Evolutionary conservation across 2,113 vertebrate species (phyloP).

Genomic region (Apus apus): DNA sequence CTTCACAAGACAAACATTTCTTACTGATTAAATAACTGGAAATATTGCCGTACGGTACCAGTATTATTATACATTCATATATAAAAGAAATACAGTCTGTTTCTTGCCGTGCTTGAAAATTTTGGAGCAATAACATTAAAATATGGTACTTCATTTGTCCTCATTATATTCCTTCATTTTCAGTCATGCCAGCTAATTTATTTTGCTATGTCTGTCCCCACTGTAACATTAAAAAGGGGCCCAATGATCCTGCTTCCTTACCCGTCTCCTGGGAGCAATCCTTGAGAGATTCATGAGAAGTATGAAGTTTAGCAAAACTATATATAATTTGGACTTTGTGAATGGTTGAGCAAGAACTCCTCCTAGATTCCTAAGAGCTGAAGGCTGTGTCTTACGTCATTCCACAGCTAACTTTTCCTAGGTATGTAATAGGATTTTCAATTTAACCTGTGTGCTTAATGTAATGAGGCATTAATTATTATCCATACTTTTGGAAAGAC

Average conservation of each 20-base stretch:
- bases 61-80: neutral
- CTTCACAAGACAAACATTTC: neutral
- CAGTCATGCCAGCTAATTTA: neutral
- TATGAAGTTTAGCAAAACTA: constrained; percentile 3
- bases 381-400: constrained; percentile 29
- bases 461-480: constrained; percentile 45
- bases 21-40: neutral
- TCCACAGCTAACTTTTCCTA: constrained; percentile 55
- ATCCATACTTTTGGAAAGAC: constrained; percentile 29
- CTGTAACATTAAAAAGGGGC: neutral
- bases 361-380: constrained; percentile 26
- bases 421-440: constrained; percentile 46
- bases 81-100: neutral
- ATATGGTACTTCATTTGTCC: neutral
- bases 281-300: neutral
- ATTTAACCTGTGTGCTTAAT: constrained; percentile 13
- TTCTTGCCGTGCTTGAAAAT: neutral
- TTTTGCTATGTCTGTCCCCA: neutral
- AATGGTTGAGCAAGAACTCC: neutral
- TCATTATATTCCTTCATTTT: neutral
- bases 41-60: neutral
- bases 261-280: neutral
- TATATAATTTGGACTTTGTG: constrained; percentile 14
- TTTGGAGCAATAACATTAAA: neutral
- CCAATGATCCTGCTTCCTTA: neutral